Evolutionary conservation across 2,888 invertebrate species (phyloP).

Genomic region (Acheta domesticus): DNA sequence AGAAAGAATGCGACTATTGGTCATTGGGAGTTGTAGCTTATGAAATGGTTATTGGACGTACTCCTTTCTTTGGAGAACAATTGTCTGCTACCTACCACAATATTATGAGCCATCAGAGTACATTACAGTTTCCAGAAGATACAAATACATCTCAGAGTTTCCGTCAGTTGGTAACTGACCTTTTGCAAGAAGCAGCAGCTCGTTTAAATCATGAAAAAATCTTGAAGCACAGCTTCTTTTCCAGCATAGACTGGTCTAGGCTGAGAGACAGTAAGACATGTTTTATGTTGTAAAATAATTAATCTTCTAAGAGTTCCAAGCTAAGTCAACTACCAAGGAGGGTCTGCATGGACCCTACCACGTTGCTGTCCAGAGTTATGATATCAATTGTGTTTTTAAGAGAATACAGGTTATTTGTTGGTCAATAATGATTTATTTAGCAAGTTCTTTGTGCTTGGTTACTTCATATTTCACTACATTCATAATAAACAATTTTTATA

Average conservation of each 20-base stretch:
- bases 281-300: not conserved
- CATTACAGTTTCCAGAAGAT: slow-evolving; percentile 42
- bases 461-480: too few relatives aligned
- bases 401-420: too few relatives aligned
- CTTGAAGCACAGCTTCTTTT: slow-evolving; percentile 56
- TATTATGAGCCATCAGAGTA: slow-evolving; percentile 49
- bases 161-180: slow-evolving; percentile 54
- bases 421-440: too few relatives aligned
- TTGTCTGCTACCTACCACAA: slow-evolving; percentile 49
- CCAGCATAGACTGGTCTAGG: slow-evolving; percentile 55
- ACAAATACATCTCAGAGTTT: slow-evolving; percentile 51
- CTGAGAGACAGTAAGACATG: slow-evolving; percentile 47
- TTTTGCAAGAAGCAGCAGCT: slow-evolving; percentile 56
- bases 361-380: too few relatives aligned
- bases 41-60: slow-evolving; percentile 71
- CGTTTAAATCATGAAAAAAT: slow-evolving; percentile 54
- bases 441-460: too few relatives aligned
- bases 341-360: too few relatives aligned
- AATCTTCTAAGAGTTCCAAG: not conserved
- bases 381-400: too few relatives aligned
- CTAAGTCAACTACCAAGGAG: too few relatives aligned
- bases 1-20: slow-evolving; percentile 85
- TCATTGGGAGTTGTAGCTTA: slow-evolving; percentile 81
- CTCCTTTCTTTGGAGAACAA: slow-evolving; percentile 62
- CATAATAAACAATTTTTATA: too few relatives aligned